phyloP scores from a whole-genome alignment of 2,888 invertebrate genomes.

The Eudasyphora cyanicolor region DNA sequence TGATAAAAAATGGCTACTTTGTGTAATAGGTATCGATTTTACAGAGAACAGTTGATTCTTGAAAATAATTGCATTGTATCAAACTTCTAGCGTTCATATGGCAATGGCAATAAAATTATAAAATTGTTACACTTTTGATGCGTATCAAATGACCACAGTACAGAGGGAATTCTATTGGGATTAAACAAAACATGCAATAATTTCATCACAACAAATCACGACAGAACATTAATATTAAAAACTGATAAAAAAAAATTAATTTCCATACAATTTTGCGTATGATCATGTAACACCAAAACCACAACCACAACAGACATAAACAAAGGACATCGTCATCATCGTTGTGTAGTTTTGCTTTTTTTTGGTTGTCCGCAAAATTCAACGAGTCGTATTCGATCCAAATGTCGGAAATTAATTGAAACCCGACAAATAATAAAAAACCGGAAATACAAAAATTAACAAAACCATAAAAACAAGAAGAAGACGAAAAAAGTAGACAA shows the following conservation, averaged over 20 bases:
- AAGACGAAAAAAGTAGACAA: neutral
- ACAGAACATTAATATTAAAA: too few relatives aligned
- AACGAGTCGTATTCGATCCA: neutral
- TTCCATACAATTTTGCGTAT: slow-evolving; percentile 29
- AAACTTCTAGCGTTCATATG: too few relatives aligned
- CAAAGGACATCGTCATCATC: slow-evolving; percentile 36
- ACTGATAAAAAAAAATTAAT: neutral
- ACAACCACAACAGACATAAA: slow-evolving; percentile 56
- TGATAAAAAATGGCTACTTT: too few relatives aligned
- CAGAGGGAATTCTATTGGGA: too few relatives aligned
- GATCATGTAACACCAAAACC: slow-evolving; percentile 54
- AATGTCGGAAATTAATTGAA: slow-evolving; percentile 17
- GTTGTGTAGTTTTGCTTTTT: neutral
- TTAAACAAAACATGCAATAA: too few relatives aligned
- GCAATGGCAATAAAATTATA: too few relatives aligned
- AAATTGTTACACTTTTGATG: too few relatives aligned
- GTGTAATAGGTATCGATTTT: too few relatives aligned
- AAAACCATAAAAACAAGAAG: slow-evolving; percentile 3
- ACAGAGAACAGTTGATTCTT: too few relatives aligned
- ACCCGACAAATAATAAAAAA: neutral
- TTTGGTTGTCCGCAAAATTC: neutral
- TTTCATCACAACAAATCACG: too few relatives aligned
- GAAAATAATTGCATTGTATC: too few relatives aligned
- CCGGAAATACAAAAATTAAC: neutral
- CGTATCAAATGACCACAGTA: too few relatives aligned